phyloP scores from a whole-genome alignment of 1,140 invertebrate species.

The roundworm (Caenorhabditis elegans) region DNA sequence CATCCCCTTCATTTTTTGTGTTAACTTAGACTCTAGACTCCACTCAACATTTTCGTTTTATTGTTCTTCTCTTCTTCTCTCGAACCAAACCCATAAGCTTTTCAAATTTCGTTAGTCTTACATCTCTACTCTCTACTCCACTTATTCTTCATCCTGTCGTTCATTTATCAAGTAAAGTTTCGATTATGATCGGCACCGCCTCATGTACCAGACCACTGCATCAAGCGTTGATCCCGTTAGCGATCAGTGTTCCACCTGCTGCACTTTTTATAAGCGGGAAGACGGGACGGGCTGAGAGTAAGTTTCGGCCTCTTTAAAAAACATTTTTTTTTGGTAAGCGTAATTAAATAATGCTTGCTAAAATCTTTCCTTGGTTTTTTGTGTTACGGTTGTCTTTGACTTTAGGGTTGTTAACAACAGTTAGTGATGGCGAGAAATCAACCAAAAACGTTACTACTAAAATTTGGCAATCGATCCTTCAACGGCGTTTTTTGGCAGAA shows the following conservation, averaged over 20 bases:
- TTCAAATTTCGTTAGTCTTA: slow-evolving; percentile 3
- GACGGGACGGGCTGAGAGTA: not conserved
- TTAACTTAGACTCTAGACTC: not conserved
- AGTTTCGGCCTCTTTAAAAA: too few species aligned
- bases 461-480: too few species aligned
- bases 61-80: not conserved
- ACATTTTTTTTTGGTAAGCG: too few species aligned
- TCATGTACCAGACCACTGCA: slow-evolving; percentile 17
- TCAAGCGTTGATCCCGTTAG: slow-evolving; percentile 27
- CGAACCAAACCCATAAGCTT: not conserved
- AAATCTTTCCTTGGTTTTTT: too few species aligned
- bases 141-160: not conserved
- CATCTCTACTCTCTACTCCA: not conserved
- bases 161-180: not conserved
- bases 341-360: too few species aligned
- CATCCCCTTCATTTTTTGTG: not conserved
- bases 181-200: slow-evolving; percentile 26
- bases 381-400: too few species aligned
- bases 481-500: too few species aligned
- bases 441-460: too few species aligned
- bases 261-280: not conserved
- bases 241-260: slow-evolving; percentile 10
- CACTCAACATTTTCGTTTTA: not conserved
- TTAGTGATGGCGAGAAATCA: too few species aligned
- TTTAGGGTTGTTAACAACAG: too few species aligned